Base-by-base conservation (phyloP, 2,797 vertebrate species). In the Notolepis coatsorum region DNA sequence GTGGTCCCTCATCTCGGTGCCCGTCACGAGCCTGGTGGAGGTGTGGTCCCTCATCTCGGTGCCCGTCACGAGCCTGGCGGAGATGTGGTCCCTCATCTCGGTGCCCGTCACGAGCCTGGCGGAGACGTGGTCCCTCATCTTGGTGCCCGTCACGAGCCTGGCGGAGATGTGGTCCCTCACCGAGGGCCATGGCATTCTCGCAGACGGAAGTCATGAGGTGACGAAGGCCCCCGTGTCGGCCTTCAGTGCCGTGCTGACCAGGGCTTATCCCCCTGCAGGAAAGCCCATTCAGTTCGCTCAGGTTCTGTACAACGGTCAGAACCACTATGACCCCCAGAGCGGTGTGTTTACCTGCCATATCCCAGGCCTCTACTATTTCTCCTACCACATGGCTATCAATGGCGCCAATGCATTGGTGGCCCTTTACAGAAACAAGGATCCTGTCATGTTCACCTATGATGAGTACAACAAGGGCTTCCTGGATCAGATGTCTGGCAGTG, bases 401-500 rank as follows among this genome's bases (percentile, higher is more conserved):
- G 97, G 97, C 55, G 94, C 94, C 63, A 96, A 98, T 0, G 94
- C 95, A 45, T 93, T 97, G 93, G 94, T 98, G 59, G 97, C 94
- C 7, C 92, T 99, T 38, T 97, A 96, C 84, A 98, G 93, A 90
- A 99, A 99, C 0, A 93, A 94, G 3, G 91, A 94, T 12, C 95
- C 97, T 1, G 24, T 95, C 25, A 78, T 98, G 88, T 98, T 97
- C 78, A 95, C 93, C 25, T 99, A 98, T 1, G 97, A 98, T 54
- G 97, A 99, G 73, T 99, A 98, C 69, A 89, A 94, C 79, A 97
- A 97, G 71, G 97, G 97, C 61, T 97, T 97, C 80, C 92, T 99
- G 76, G 97, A 99, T 63, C 96, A 99, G 91, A 93, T 97, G 86
- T 97, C 97, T 35, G 97, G 96, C 41, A 98, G 96, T 5, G 84